Percentiles rank a stretch among this genome's conserved stretches.
Evolutionary conservation across 2,888 invertebrate genomes (phyloP).

Genomic region (Drosophila maculinotata): DNA sequence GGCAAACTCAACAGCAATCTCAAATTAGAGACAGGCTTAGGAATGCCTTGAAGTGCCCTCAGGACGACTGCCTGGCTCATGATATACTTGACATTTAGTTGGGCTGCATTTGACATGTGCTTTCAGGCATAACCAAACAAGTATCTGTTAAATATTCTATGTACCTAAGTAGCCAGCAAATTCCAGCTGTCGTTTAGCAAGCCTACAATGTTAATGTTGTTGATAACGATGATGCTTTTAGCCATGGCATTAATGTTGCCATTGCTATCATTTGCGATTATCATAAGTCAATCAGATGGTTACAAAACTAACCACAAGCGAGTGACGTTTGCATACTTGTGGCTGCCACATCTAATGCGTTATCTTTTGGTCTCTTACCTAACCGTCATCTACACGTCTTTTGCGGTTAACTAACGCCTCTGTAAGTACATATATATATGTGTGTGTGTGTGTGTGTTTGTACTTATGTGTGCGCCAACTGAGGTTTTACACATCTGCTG

Average conservation of each 20-base stretch:
- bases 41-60: slow-evolving; percentile 15
- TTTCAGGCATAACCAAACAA: slow-evolving; percentile 2
- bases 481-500: slow-evolving; percentile 18
- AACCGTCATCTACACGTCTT: slow-evolving; percentile 61
- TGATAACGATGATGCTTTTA: slow-evolving; percentile 22
- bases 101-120: slow-evolving; percentile 37
- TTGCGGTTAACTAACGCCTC: slow-evolving; percentile 57
- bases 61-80: neutral
- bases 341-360: slow-evolving; percentile 40
- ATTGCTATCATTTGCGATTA: slow-evolving; percentile 42
- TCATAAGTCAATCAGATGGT: slow-evolving; percentile 59
- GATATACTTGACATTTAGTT: slow-evolving; percentile 23
- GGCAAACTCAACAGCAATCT: slow-evolving; percentile 17
- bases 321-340: slow-evolving; percentile 60
- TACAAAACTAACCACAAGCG: slow-evolving; percentile 49
- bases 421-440: slow-evolving; percentile 20
- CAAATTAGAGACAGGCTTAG: slow-evolving; percentile 31
- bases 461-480: slow-evolving; percentile 10
- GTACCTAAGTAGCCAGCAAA: neutral
- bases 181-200: slow-evolving; percentile 3
- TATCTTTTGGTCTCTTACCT: slow-evolving; percentile 55
- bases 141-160: slow-evolving; percentile 10
- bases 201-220: slow-evolving; percentile 22
- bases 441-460: neutral
- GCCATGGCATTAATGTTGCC: slow-evolving; percentile 9